phyloP scores from a whole-genome alignment of 2,797 vertebrate genomes.

The Enteromius thamalakanensis region DNA sequence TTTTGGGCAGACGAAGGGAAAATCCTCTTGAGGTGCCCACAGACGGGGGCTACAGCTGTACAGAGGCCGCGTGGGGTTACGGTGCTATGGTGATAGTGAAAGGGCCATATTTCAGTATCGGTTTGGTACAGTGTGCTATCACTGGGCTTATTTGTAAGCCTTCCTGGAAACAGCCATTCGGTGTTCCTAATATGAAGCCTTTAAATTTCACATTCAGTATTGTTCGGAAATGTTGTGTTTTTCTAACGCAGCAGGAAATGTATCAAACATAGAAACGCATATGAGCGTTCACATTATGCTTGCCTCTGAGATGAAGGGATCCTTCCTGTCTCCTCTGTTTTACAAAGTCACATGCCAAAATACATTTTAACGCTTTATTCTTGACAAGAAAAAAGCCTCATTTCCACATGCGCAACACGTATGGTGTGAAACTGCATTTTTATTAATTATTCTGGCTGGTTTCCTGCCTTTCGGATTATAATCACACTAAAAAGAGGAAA shows the following conservation, averaged over 20 bases:
- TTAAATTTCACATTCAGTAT: background rate
- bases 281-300: background rate
- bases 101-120: background rate
- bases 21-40: slow-evolving; percentile 27
- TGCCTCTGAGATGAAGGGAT: background rate
- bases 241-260: slow-evolving; percentile 1
- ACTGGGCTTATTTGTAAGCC: slow-evolving; percentile 6
- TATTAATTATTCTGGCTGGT: background rate
- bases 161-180: slow-evolving; percentile 7
- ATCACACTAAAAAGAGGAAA: background rate
- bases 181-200: background rate
- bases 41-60: slow-evolving; percentile 19
- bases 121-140: background rate
- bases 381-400: background rate
- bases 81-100: background rate
- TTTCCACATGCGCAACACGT: background rate
- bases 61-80: background rate
- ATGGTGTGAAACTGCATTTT: background rate
- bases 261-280: background rate
- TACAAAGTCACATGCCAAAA: slow-evolving; percentile 3
- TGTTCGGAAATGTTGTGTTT: slow-evolving; percentile 7
- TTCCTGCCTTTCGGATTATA: background rate
- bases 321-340: background rate
- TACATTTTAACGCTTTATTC: slow-evolving; percentile 14
- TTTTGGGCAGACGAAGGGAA: slow-evolving; percentile 8